phyloP scores from a whole-genome alignment of 2,888 invertebrate genomes.

The Xanthia icteritia region DNA sequence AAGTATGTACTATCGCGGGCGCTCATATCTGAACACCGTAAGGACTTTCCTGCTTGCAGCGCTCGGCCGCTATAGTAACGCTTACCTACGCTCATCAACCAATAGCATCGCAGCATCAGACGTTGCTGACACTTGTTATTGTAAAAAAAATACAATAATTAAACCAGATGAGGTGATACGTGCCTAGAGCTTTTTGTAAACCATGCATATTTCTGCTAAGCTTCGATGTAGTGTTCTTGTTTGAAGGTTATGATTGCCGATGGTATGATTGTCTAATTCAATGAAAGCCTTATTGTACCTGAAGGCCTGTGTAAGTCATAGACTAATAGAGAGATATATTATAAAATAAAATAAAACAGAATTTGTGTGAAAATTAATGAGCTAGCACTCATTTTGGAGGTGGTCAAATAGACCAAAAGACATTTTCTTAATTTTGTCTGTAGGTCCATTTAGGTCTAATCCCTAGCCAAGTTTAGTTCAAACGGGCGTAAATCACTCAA shows the following conservation, averaged over 20 bases:
- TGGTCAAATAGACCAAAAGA: not conserved
- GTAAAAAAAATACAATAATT: too few species aligned
- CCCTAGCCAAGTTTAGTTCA: not conserved
- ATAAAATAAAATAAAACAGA: not conserved
- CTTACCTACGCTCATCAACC: too few species aligned
- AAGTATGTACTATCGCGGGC: too few species aligned
- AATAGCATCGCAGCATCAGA: too few species aligned
- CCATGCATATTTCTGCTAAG: not conserved
- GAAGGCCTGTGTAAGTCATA: not conserved
- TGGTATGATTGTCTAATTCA: not conserved
- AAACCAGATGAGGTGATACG: too few species aligned
- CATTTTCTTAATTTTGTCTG: not conserved
- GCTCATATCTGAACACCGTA: too few species aligned
- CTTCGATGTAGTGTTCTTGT: not conserved
- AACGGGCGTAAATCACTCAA: not conserved
- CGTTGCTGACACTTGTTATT: too few species aligned
- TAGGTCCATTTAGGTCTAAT: not conserved
- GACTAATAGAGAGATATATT: too few species aligned
- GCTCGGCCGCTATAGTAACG: too few species aligned
- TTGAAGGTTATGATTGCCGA: not conserved
- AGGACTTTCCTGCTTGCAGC: too few species aligned
- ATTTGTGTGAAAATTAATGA: not conserved
- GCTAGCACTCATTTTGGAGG: not conserved
- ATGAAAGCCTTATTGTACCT: not conserved
- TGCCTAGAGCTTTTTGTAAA: not conserved